These are phyloP conservation scores for Amiota communis DNA, from an alignment of 2,888 invertebrate species.

Conservation along the genomic window DNA sequence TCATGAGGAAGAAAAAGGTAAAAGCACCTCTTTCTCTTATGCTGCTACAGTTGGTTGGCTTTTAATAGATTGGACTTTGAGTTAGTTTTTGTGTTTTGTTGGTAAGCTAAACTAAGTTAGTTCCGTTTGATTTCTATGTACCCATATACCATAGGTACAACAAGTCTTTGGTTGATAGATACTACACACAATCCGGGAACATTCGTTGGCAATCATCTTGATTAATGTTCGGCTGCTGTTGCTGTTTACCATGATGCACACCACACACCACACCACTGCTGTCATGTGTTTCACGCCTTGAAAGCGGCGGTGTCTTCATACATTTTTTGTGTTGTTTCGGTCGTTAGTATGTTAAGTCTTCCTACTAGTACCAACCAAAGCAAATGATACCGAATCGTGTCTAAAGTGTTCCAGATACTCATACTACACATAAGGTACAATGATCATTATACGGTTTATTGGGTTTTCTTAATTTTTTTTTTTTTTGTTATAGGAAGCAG, in stretches of 20 bases:
- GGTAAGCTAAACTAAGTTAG: conserved; percentile 1
- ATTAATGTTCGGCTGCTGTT: conserved; percentile 16
- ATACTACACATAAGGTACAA: neutral
- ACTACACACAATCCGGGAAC: neutral
- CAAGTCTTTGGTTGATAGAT: neutral
- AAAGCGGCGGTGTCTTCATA: conserved; percentile 7
- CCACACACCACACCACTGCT: neutral
- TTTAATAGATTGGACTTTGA: conserved; percentile 17
- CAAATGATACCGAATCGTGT: conserved; percentile 11
- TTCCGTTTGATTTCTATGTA: conserved; percentile 20
- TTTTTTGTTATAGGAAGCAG: neutral
- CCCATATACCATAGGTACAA: neutral
- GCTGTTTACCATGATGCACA: conserved; percentile 4
- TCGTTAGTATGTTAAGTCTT: no score
- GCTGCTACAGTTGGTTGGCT: neutral
- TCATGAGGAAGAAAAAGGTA: neutral
- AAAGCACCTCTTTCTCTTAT: neutral
- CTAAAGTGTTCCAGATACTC: conserved; percentile 18
- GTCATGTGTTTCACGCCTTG: conserved; percentile 26
- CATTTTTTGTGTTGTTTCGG: no score
- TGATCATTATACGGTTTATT: neutral
- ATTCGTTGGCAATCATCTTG: conserved; percentile 12
- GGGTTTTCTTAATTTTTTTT: no score
- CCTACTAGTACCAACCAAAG: no score
- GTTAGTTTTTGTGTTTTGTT: conserved; percentile 1